phyloP scores from a whole-genome alignment of 2,113 vertebrate species.

The Pyxicephalus adspersus region DNA sequence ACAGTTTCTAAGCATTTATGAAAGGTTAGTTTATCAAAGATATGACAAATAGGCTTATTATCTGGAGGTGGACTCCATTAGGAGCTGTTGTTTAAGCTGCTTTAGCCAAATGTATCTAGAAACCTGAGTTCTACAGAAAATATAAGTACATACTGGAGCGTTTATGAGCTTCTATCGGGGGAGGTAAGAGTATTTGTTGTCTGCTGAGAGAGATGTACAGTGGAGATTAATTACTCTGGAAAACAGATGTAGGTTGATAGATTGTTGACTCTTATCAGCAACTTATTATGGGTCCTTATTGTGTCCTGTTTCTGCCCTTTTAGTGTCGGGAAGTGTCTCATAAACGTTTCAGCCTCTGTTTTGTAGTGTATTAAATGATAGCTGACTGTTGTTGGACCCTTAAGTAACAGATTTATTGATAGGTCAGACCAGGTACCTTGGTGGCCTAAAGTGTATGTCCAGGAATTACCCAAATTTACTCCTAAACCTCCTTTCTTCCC shows the following conservation, averaged over 20 bases:
- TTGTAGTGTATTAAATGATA: background rate
- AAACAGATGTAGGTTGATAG: slow-evolving; percentile 49
- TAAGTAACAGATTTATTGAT: background rate
- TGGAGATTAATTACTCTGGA: slow-evolving; percentile 43
- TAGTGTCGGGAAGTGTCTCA: slow-evolving; percentile 27
- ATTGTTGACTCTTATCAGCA: slow-evolving; percentile 49
- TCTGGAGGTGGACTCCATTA: slow-evolving; percentile 69
- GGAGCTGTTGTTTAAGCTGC: slow-evolving; percentile 62
- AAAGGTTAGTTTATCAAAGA: slow-evolving; percentile 67
- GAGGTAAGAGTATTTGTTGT: slow-evolving; percentile 42
- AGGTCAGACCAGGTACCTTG: slow-evolving; percentile 18
- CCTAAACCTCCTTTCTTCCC: too few relatives aligned
- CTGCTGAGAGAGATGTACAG: slow-evolving; percentile 13
- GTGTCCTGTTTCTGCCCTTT: slow-evolving; percentile 23
- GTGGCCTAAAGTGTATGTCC: background rate
- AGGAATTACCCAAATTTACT: too few relatives aligned
- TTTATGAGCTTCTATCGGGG: slow-evolving; percentile 32
- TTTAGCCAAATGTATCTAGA: slow-evolving; percentile 62
- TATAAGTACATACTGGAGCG: slow-evolving; percentile 22
- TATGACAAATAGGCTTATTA: slow-evolving; percentile 73
- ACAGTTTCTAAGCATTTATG: slow-evolving; percentile 69
- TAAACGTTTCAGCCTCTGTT: slow-evolving; percentile 1
- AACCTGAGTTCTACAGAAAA: slow-evolving; percentile 58
- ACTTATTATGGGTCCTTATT: slow-evolving; percentile 37
- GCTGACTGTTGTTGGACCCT: background rate